phyloP scores from a whole-genome alignment of 2,888 invertebrate species.

The Amiota mariae region DNA sequence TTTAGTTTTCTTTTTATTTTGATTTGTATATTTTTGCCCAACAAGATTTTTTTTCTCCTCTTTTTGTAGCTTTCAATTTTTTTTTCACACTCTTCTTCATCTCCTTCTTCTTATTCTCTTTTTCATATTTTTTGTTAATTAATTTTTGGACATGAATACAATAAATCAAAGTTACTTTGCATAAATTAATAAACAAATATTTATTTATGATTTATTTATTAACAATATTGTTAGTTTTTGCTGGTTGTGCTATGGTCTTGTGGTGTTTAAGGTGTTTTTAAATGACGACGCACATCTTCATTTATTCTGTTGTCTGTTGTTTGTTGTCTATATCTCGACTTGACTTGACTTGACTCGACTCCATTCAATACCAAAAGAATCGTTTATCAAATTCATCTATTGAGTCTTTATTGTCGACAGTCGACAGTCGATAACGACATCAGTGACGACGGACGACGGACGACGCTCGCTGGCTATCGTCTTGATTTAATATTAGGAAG shows the following conservation, averaged over 20 bases:
- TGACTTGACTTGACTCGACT: not conserved
- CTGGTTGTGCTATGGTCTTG: too few relatives aligned
- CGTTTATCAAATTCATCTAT: not conserved
- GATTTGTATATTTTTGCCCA: conserved; percentile 44
- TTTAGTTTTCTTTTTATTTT: conserved; percentile 24
- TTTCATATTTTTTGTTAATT: conserved; percentile 50
- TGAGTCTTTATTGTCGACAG: not conserved
- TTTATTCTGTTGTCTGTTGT: conserved; percentile 6
- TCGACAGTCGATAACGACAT: too few relatives aligned
- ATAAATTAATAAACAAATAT: conserved; percentile 59
- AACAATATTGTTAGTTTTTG: conserved; percentile 46
- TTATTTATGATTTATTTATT: conserved; percentile 58
- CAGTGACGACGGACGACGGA: too few relatives aligned
- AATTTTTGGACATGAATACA: conserved; percentile 54
- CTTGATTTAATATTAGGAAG: too few relatives aligned
- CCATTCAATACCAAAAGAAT: not conserved
- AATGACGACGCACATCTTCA: conserved; percentile 19
- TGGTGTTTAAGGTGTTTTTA: conserved; percentile 1
- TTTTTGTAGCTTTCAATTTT: not conserved
- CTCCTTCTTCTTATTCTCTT: not conserved
- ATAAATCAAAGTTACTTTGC: conserved; percentile 62
- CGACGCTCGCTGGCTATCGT: too few relatives aligned
- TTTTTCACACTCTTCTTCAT: conserved; percentile 39
- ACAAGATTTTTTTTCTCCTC: conserved; percentile 34
- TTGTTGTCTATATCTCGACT: not conserved